Conservation (phyloP, 2,797 vertebrate species). For the Anguilla megastoma region DNA sequence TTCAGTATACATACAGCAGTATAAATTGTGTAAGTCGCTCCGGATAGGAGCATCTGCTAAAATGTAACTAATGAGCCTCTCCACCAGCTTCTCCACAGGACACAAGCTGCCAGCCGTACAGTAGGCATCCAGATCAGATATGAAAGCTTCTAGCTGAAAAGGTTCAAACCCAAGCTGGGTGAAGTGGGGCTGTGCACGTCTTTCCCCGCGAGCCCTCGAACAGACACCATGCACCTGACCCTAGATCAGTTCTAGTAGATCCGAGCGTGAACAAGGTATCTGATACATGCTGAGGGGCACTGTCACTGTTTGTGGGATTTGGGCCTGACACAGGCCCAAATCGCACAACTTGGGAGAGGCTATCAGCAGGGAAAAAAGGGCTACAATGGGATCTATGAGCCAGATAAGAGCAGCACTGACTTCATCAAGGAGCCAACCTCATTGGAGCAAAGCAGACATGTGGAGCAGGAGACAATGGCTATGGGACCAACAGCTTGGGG, state of each 20-base stretch:
- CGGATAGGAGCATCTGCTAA: background rate
- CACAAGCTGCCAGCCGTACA: background rate
- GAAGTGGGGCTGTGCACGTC: background rate
- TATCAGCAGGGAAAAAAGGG: background rate
- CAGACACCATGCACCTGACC: background rate
- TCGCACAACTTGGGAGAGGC: background rate
- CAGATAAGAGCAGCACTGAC: background rate
- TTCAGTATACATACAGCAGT: background rate
- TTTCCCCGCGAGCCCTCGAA: background rate
- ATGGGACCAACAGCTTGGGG: background rate
- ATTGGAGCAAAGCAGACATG: background rate
- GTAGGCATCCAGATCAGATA: background rate
- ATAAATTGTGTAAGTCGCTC: background rate
- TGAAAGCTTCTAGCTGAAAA: background rate
- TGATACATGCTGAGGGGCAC: background rate
- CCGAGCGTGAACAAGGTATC: background rate
- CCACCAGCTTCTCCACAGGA: background rate
- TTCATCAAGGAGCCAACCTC: background rate
- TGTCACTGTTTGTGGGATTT: background rate
- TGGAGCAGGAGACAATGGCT: background rate
- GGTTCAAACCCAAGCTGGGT: background rate
- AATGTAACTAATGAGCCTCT: background rate
- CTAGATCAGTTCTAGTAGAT: background rate
- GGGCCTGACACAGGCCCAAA: background rate
- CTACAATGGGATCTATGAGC: background rate